Evolutionary conservation across 2,113 vertebrate genomes (phyloP).

Genomic region (Brachypteracias leptosomus): DNA sequence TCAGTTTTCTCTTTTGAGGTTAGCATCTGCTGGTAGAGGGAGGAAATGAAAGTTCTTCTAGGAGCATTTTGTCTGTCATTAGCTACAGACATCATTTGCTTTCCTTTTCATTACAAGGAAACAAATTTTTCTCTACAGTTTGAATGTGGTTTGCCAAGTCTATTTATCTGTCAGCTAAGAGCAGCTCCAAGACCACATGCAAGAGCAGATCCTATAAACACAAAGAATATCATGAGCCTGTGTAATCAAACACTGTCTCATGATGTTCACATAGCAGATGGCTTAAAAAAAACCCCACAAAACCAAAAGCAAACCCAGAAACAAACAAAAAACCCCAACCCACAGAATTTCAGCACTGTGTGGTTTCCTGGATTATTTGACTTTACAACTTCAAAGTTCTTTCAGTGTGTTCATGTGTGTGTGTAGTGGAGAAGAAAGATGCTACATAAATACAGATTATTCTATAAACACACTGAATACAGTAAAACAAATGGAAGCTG

Average conservation of each 20-base stretch:
- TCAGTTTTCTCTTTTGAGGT: neutral
- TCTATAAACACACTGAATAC: constrained; percentile 20
- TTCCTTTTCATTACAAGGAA: neutral
- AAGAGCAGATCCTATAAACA: neutral
- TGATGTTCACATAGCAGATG: neutral
- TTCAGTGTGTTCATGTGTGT: neutral
- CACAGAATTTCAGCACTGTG: neutral
- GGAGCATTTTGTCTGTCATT: neutral
- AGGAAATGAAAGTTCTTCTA: neutral
- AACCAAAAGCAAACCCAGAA: neutral
- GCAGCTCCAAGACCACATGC: neutral
- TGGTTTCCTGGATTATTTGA: neutral
- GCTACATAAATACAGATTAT: constrained; percentile 52
- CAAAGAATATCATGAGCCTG: neutral
- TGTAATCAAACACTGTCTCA: neutral
- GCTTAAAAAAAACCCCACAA: neutral
- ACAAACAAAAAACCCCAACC: neutral
- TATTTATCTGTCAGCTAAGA: neutral
- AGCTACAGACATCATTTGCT: neutral
- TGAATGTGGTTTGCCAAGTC: neutral
- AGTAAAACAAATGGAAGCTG: constrained; percentile 28
- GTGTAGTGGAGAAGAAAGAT: neutral
- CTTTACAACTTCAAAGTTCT: neutral
- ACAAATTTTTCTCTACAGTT: neutral
- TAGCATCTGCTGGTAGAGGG: neutral